These are phyloP conservation scores for Trididemnum clinides DNA, from an alignment of 23 tunicate species.

Conservation along the genomic window DNA sequence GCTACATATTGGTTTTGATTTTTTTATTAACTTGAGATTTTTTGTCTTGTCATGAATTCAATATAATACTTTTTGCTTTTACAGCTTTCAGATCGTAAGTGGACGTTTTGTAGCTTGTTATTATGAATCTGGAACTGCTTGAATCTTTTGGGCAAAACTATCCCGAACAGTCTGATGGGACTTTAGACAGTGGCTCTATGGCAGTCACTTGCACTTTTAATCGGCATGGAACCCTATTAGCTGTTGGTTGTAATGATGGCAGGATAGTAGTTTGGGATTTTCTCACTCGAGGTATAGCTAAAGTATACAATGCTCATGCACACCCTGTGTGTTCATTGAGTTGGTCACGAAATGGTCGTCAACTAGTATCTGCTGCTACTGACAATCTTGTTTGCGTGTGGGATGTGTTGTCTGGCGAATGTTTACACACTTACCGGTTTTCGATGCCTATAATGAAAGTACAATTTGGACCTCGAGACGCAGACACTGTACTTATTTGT, in stretches of 20 bases:
- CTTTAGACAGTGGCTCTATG: slow-evolving; percentile 89
- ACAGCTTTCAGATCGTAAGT: too few species aligned
- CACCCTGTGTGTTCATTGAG: slow-evolving; percentile 93
- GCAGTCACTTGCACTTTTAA: slow-evolving; percentile 94
- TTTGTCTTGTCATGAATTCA: too few species aligned
- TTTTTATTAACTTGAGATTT: too few species aligned
- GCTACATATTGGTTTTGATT: too few species aligned
- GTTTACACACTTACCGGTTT: slow-evolving; percentile 83
- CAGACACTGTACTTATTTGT: slow-evolving; percentile 59
- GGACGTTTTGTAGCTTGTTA: too few species aligned
- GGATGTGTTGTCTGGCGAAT: slow-evolving; percentile 96
- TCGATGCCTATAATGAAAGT: slow-evolving; percentile 86
- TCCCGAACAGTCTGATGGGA: slow-evolving; percentile 98
- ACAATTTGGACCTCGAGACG: slow-evolving; percentile 85
- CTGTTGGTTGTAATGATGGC: slow-evolving; percentile 99
- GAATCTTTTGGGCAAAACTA: slow-evolving; percentile 99
- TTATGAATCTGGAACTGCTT: slow-evolving; percentile 32
- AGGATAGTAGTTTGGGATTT: slow-evolving; percentile 98
- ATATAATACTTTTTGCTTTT: too few species aligned
- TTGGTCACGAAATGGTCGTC: slow-evolving; percentile 92
- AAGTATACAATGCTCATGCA: slow-evolving; percentile 93
- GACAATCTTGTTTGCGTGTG: slow-evolving; percentile 95
- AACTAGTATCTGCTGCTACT: slow-evolving; percentile 90
- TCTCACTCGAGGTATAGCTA: slow-evolving; percentile 94
- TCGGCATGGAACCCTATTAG: slow-evolving; percentile 93